Percentiles rank a stretch among this genome's conserved stretches.
phyloP scores from a whole-genome alignment of 2,113 vertebrate species.

The Corythornis madagascariensis region DNA sequence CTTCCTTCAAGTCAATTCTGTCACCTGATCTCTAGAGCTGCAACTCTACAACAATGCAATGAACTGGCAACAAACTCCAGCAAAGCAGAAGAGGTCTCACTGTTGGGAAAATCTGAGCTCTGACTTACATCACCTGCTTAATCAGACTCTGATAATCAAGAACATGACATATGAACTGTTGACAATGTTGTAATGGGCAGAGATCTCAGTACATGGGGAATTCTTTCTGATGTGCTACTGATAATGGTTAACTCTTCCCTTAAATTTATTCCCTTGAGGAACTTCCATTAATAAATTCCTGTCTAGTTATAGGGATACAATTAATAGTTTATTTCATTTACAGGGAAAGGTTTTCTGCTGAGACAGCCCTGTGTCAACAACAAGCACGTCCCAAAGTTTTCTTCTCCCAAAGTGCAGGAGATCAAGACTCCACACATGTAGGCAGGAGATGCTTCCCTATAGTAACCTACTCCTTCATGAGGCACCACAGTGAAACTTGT shows the following conservation, averaged over 20 bases:
- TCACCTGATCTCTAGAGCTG: not conserved
- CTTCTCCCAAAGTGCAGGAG: not conserved
- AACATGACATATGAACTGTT: not conserved
- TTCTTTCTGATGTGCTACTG: not conserved
- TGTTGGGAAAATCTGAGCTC: not conserved
- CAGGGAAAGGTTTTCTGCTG: not conserved
- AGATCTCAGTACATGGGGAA: not conserved
- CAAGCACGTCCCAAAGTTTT: not conserved
- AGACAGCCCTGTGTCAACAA: not conserved
- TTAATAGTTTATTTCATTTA: not conserved
- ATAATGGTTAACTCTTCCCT: not conserved
- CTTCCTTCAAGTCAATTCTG: not conserved
- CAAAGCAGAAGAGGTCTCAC: not conserved
- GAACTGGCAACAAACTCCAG: not conserved
- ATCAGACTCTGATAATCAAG: not conserved
- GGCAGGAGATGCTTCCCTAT: not conserved
- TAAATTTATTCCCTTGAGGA: not conserved
- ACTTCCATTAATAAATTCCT: not conserved
- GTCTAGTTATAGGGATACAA: not conserved
- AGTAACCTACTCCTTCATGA: not conserved
- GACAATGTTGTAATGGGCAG: not conserved
- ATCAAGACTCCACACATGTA: not conserved
- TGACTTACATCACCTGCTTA: not conserved
- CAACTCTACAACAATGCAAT: not conserved
- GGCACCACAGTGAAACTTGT: not conserved